Conservation (phyloP, 2,113 vertebrate species). For the Chaetodon auriga region DNA sequence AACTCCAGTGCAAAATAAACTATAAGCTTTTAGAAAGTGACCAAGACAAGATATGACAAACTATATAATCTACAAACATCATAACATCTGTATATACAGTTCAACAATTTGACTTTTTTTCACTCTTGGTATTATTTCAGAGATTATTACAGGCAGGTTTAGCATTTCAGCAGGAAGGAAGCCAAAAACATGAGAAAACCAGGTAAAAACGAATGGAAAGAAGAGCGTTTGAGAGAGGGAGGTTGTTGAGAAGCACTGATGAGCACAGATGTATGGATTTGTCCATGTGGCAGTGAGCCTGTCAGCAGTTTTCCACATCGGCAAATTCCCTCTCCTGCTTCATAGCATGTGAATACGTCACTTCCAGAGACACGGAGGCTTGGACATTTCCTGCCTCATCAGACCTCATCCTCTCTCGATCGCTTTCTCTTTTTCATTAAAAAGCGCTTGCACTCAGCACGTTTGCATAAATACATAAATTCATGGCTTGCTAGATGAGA, state of each 20-base stretch:
- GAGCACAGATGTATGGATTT: conserved; percentile 46
- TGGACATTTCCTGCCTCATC: conserved; percentile 56
- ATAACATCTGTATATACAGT: neutral
- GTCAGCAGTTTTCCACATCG: conserved; percentile 66
- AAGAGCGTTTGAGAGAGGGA: neutral
- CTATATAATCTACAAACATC: neutral
- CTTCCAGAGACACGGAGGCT: conserved; percentile 22
- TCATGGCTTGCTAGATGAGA: conserved; percentile 35
- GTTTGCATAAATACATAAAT: conserved; percentile 74
- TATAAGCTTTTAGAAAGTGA: conserved; percentile 5
- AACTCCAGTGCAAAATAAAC: neutral
- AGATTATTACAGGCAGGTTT: neutral
- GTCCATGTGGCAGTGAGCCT: conserved; percentile 32
- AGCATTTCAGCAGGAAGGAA: neutral
- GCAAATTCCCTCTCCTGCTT: conserved; percentile 35
- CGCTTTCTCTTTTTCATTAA: conserved; percentile 59
- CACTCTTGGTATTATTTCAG: neutral
- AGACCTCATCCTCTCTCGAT: conserved; percentile 10
- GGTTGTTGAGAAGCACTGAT: conserved; percentile 2
- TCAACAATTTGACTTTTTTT: neutral
- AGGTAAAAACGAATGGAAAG: neutral
- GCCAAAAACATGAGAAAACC: neutral
- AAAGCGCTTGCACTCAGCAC: conserved; percentile 61
- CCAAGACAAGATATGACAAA: neutral
- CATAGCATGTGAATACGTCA: conserved; percentile 45